Conservation (phyloP, 2,113 vertebrate species). For the Muscicapa adusta region DNA sequence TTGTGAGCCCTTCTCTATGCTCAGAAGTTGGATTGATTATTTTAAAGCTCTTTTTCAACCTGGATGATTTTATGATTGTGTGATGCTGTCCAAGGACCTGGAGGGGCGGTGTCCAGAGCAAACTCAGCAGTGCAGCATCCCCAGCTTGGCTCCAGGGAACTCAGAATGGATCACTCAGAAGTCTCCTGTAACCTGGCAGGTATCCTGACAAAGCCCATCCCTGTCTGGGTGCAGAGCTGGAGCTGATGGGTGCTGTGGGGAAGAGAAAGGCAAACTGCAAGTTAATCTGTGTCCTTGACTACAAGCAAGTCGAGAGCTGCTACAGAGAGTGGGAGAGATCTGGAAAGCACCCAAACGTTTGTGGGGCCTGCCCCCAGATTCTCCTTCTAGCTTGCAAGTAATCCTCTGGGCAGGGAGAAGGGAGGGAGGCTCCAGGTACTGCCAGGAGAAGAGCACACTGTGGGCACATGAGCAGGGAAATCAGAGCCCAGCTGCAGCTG, state of each 20-base stretch:
- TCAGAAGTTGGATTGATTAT: neutral
- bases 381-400: neutral
- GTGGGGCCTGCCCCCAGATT: slow-evolving; percentile 20
- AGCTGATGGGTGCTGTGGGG: neutral
- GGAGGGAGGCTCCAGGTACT: neutral
- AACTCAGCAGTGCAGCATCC: neutral
- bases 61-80: neutral
- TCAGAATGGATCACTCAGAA: neutral
- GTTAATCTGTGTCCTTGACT: neutral
- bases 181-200: neutral
- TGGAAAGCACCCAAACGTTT: slow-evolving; percentile 2
- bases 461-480: neutral
- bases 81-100: neutral
- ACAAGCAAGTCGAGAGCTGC: neutral
- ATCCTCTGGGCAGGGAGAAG: neutral
- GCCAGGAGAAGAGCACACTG: neutral
- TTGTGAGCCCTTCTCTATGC: neutral
- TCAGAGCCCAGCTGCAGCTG: neutral
- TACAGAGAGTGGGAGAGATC: neutral
- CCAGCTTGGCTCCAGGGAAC: neutral
- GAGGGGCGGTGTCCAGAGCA: neutral
- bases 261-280: neutral
- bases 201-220: neutral
- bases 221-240: neutral
- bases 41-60: neutral